Percentiles rank a stretch among this genome's conserved stretches.
Conservation (phyloP, 2,888 invertebrate species). For the Acronicta aceris region DNA sequence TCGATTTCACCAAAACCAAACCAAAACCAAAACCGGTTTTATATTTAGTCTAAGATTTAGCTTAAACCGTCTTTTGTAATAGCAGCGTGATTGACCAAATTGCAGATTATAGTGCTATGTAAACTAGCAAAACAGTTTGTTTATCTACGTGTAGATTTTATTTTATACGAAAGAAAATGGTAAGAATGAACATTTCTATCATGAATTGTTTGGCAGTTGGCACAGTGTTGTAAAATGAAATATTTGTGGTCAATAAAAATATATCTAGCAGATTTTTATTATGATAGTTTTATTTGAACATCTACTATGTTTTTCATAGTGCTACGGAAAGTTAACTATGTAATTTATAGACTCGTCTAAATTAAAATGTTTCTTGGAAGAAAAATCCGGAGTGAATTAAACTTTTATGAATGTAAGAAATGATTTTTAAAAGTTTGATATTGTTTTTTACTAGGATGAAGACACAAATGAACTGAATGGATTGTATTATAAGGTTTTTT, state of each 20-base stretch:
- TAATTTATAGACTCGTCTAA: conserved; percentile 32
- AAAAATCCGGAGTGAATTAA: conserved; percentile 3
- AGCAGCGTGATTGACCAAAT: too few relatives aligned
- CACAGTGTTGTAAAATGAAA: conserved; percentile 28
- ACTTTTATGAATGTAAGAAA: conserved; percentile 6
- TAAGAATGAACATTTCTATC: neutral
- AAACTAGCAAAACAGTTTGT: too few relatives aligned
- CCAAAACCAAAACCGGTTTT: too few relatives aligned
- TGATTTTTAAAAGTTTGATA: neutral
- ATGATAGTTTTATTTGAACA: conserved; percentile 50
- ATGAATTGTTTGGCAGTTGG: conserved; percentile 47
- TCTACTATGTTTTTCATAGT: conserved; percentile 26
- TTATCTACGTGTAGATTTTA: too few relatives aligned
- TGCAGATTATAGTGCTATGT: too few relatives aligned
- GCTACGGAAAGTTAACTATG: conserved; percentile 15
- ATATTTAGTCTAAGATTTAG: too few relatives aligned
- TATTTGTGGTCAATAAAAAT: conserved; percentile 43
- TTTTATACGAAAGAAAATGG: too few relatives aligned
- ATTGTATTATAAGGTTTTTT: too few relatives aligned
- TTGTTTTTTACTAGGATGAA: conserved; percentile 11
- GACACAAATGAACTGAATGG: neutral
- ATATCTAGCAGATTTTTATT: conserved; percentile 34
- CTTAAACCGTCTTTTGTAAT: too few relatives aligned
- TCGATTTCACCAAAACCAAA: too few relatives aligned
- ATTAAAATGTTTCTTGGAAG: conserved; percentile 21